Conservation (phyloP, 2,888 invertebrate species). For the Quadroppia sp. region DNA sequence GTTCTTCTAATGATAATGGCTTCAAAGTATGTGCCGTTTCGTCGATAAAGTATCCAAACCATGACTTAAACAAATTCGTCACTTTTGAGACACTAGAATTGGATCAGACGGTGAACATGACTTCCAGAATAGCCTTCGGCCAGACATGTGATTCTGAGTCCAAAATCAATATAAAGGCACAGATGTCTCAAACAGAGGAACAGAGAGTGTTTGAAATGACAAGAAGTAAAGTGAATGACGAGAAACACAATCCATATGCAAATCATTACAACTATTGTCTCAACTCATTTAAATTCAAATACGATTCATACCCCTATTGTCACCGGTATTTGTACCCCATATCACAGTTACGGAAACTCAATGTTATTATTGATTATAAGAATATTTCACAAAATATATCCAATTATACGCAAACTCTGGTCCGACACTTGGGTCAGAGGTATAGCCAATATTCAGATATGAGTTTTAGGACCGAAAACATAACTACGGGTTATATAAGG, state of each 20-base stretch:
- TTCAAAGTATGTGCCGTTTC: constrained; percentile 43
- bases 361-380: neutral
- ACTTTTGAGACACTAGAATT: constrained; percentile 43
- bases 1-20: constrained; percentile 42
- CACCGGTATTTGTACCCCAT: constrained; percentile 21
- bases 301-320: constrained; percentile 8
- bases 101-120: constrained; percentile 43
- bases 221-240: constrained; percentile 2
- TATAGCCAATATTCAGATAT: constrained; percentile 28
- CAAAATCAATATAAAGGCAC: constrained; percentile 8
- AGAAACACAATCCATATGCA: constrained; percentile 5
- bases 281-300: constrained; percentile 29
- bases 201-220: neutral
- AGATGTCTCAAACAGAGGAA: constrained; percentile 21
- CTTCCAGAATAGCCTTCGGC: constrained; percentile 44
- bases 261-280: constrained; percentile 26
- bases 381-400: constrained; percentile 13
- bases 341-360: constrained; percentile 5
- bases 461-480: constrained; percentile 32
- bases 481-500: constrained; percentile 39
- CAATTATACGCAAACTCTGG: neutral
- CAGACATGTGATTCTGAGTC: constrained; percentile 42
- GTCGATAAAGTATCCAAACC: constrained; percentile 44
- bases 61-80: constrained; percentile 42
- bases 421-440: neutral